These are phyloP conservation scores for Ricordea florida DNA, from an alignment of 92 coral and sea anemone genomes.

Conservation along the genomic window DNA sequence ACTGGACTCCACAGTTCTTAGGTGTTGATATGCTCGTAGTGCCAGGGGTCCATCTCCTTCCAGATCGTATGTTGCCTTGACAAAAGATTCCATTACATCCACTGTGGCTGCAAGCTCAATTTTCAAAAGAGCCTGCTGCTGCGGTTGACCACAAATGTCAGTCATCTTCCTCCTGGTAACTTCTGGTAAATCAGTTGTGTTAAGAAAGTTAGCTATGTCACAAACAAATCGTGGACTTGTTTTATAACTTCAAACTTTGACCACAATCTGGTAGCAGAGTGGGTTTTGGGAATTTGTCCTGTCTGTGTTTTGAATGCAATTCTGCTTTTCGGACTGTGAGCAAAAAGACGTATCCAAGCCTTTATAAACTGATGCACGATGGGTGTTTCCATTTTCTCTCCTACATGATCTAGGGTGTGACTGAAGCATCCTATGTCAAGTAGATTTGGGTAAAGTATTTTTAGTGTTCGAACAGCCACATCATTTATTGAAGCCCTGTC, in stretches of 20 bases:
- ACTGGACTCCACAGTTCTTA: conserved; percentile 1
- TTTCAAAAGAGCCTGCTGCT: conserved; percentile 22
- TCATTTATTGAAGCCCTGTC: conserved; percentile 46
- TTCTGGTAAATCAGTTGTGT: conserved; percentile 23
- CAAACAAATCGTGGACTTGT: conserved; percentile 41
- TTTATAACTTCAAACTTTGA: conserved; percentile 28
- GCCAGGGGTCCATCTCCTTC: conserved; percentile 61
- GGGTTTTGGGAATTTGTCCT: conserved; percentile 24
- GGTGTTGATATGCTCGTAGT: conserved; percentile 29
- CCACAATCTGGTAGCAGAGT: conserved; percentile 69
- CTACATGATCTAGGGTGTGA: conserved; percentile 64
- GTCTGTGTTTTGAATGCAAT: conserved; percentile 27
- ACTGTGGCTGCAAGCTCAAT: conserved; percentile 48
- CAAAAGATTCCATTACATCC: conserved; percentile 48
- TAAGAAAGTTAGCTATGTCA: conserved; percentile 12
- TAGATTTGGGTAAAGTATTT: conserved; percentile 26
- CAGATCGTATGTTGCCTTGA: conserved; percentile 56
- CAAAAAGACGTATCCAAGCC: conserved; percentile 39
- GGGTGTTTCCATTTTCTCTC: conserved; percentile 53
- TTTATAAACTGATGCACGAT: conserved; percentile 10
- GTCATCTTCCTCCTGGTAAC: conserved; percentile 33
- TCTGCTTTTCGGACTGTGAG: conserved; percentile 41
- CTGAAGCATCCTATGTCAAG: conserved; percentile 56
- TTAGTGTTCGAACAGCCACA: conserved; percentile 32
- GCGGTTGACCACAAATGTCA: conserved; percentile 25